Base-by-base conservation (phyloP, 1,140 invertebrate species). In the Drosophila burlai region DNA sequence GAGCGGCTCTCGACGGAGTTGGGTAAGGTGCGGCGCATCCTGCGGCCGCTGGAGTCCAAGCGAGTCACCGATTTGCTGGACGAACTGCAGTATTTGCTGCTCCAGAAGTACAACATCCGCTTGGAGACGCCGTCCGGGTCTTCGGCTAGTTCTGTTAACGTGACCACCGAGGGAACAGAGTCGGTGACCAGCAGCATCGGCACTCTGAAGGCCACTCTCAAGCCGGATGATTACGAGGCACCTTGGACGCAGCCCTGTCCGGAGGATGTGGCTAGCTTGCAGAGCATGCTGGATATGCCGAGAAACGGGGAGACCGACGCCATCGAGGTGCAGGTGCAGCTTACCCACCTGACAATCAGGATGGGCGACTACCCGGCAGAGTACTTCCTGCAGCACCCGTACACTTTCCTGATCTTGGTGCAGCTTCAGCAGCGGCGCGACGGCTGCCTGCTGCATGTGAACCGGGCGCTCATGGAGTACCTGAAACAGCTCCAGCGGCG, bases 291-390 rank as follows among this genome's bases (percentile, higher is more conserved):
- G 0, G 82, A 91, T n/a, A 29, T 57, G 11, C 65, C 83, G 4
- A 50, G 58, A 2, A 45, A 62, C 21, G 43, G 24, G 2, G 52
- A 34, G 15, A 68, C 21, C 4, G 83, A 86, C 40, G 47, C 16
- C 8, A 43, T 38, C 13, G 67, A 71, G 18, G 9, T 91, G 26
- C n/a, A 76, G 2, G 57, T 76, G 10, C 49, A 74, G 13, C 18
- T 93, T 0, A 74, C 64, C 1, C 68, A 78, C 13, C 26, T 93
- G 16, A 69, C 74, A 36, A 66, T 93, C 1, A 83, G 81, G 16
- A 62, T 93, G 57, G 21, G 21, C 9, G 92, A 93, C 63, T 93
- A 93, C 63, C 92, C 92, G 3, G 68, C 71, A 1, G 92, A 93
- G 47, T 91, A 83, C 47, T 58, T 93, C 31, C 71, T 92, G 3